These are phyloP conservation scores for Ethmia dodecea DNA, from an alignment of 2,888 invertebrate species.

Conservation along the genomic window DNA sequence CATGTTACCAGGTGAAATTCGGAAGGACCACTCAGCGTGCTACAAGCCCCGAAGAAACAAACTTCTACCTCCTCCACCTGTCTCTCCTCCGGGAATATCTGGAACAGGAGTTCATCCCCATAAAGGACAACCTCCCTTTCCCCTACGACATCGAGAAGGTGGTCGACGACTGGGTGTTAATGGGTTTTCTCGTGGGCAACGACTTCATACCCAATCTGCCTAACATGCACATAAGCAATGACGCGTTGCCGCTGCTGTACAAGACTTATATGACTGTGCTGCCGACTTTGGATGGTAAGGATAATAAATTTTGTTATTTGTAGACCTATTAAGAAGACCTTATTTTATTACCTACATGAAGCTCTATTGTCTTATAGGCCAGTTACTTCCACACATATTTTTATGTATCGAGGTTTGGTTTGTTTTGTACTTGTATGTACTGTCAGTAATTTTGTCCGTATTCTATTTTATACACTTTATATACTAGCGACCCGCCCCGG, in stretches of 20 bases:
- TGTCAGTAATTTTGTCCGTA: too few relatives aligned
- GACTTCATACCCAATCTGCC: constrained; percentile 98
- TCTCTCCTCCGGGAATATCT: constrained; percentile 95
- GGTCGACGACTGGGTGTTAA: constrained; percentile 98
- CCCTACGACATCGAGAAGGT: constrained; percentile 91
- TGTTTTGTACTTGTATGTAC: too few relatives aligned
- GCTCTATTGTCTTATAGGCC: too few relatives aligned
- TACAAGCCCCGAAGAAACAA: constrained; percentile 90
- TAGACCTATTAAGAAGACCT: too few relatives aligned
- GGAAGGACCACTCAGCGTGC: constrained; percentile 82
- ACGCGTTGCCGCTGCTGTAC: constrained; percentile 92
- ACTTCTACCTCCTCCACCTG: constrained; percentile 94
- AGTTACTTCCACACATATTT: too few relatives aligned
- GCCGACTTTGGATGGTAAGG: constrained; percentile 89
- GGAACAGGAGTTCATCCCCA: constrained; percentile 89
- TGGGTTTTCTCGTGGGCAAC: constrained; percentile 98
- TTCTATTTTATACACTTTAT: too few relatives aligned
- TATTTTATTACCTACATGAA: too few relatives aligned
- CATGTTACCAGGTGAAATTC: constrained; percentile 84
- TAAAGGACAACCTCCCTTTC: constrained; percentile 84
- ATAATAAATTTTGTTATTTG: too few relatives aligned
- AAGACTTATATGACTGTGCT: constrained; percentile 91
- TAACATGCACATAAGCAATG: constrained; percentile 94
- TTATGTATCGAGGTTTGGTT: too few relatives aligned
- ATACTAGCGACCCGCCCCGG: too few relatives aligned